Evolutionary conservation across 2,888 invertebrate species (phyloP), one percentile per base, ranked within the genome.

Genomic region (Melinopterus prodromus): DNA sequence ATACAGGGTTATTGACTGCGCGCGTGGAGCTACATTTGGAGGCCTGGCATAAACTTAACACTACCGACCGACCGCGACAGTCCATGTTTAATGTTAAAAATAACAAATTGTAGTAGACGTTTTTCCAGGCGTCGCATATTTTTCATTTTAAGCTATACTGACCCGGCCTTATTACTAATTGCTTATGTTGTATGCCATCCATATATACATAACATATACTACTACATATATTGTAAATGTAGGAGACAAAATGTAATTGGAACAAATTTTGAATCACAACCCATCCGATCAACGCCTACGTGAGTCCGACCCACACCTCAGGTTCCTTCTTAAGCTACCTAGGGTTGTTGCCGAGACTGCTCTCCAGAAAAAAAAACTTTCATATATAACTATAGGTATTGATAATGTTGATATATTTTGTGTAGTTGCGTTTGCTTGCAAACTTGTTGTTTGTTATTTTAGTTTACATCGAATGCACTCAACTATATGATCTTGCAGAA

Each of bases 121-220:
- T 26, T 26, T 26, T 26, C 26, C 26, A 26, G 26, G 3, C 26
- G 26, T 26, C 26, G 3, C 2, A 79, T 77, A 79, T 71, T 79
- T 78, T 77, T 81, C 70, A 79, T 79, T 84, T 83, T 82, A 81
- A 83, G 82, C 84, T 79, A n/a, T n/a, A 81, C 69, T 77, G 77
- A 85, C 83, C 84, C 84, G 84, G 84, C 84, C 85, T 83, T 84
- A 83, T 82, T 84, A 86, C 83, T 86, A 86, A 87, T 83, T 87
- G 88, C 88, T 88, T 88, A 88, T 88, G 87, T 89, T 89, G 86
- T 86, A 88, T 88, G 89, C 89, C 88, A 89, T 89, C 89, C 89
- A 88, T 86, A 79, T 83, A 82, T 81, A 80, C 79, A 77, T 81
- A 53, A 81, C 78, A 79, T 80, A 78, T 77, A 80, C 69, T 74